Evolutionary conservation across 2,113 vertebrate genomes (phyloP), one percentile per base, ranked within the genome.

Genomic region (Pachypanchax playfairii): DNA sequence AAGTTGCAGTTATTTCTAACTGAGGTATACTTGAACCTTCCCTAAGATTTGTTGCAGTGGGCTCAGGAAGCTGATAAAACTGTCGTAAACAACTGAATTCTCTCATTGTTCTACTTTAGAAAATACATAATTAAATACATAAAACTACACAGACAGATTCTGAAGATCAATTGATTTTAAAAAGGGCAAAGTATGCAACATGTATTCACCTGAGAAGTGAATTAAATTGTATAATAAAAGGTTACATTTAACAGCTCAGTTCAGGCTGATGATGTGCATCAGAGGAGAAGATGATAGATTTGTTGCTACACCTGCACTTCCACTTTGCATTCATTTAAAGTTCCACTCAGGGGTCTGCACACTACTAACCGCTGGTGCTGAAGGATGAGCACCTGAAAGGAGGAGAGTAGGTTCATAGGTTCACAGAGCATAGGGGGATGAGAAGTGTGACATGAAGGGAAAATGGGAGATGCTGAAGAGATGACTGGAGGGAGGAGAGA

Each of bases 261-360:
- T 81, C 71, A 35, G 7, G 53, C 2, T 22, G 44, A 49, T 48
- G 68, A 69, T 49, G 24, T 17, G 60, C 12, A 55, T 69, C 54
- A 17, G 12, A 46, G 47, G 38, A 12, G 56, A 4, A n/a, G 24
- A 46, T 41, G 65, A 49, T 59, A 62, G 42, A 65, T 72, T 26
- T 73, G 56, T 60, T 18, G 29, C 62, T 65, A 58, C 73, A 80
- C 63, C 77, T 77, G 74, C 70, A 72, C 66, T 22, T 72, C 59
- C 20, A 4, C n/a, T 67, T 64, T 53, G 39, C 36, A 28, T 15
- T 55, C 52, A 82, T 76, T 76, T 56, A 64, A 41, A 76, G 64
- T 73, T 60, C 59, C 64, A 46, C 7, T 28, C 15, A 2, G 50
- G 42, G 29, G 55, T 49, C 68, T 18, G 60, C 50, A 0, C 4